Conservation (phyloP, 2,797 vertebrate species). For the Orestias chungarensis region DNA sequence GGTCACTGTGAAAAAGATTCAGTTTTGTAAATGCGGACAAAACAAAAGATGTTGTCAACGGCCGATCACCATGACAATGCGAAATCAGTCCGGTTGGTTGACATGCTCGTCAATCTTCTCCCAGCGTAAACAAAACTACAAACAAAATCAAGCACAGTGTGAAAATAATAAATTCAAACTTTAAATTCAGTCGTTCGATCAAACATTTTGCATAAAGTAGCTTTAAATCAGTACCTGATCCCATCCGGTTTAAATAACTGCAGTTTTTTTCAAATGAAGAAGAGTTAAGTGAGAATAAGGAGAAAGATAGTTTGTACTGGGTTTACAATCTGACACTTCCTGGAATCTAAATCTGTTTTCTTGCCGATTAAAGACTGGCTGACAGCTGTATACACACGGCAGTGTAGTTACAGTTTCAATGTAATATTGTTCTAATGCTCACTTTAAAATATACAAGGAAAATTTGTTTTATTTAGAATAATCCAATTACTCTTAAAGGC, state of each 20-base stretch:
- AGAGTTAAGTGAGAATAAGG: not conserved
- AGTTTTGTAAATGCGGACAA: not conserved
- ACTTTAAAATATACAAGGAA: not conserved
- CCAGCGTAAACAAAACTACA: not conserved
- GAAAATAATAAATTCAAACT: not conserved
- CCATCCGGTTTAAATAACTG: not conserved
- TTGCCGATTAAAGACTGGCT: not conserved
- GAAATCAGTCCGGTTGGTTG: constrained; percentile 27
- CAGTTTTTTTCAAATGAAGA: not conserved
- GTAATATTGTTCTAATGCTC: not conserved
- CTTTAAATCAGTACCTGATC: not conserved
- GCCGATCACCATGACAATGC: constrained; percentile 6
- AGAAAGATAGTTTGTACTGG: not conserved
- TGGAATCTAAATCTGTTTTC: not conserved
- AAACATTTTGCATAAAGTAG: not conserved
- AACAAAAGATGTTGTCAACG: not conserved
- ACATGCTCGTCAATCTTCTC: constrained; percentile 42
- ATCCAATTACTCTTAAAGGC: not conserved
- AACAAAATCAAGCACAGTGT: not conserved
- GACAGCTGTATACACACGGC: not conserved
- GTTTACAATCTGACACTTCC: not conserved
- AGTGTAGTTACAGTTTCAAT: not conserved
- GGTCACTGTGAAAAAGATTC: constrained; percentile 4
- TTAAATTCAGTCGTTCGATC: not conserved
- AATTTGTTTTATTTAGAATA: not conserved